These are phyloP conservation scores for Lates calcarifer DNA, from an alignment of 2,113 vertebrate genomes.

Conservation along the genomic window DNA sequence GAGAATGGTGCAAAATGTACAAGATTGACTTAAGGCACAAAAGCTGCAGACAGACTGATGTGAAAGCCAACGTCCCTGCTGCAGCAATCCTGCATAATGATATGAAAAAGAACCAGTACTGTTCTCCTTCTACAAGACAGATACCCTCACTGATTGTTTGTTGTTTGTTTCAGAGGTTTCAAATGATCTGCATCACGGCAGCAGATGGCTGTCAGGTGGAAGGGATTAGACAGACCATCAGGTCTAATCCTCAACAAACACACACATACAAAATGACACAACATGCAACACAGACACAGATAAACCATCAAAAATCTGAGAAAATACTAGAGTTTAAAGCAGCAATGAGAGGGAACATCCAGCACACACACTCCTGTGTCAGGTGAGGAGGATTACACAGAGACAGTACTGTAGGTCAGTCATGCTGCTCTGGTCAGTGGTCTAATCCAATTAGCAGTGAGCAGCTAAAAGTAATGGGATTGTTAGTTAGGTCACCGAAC, in stretches of 20 bases:
- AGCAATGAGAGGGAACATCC: neutral
- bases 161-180: slow-evolving; percentile 1
- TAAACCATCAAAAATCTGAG: neutral
- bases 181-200: slow-evolving; percentile 22
- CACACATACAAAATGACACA: neutral
- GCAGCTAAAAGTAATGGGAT: slow-evolving; percentile 68
- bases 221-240: slow-evolving; percentile 41
- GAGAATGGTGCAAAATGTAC: neutral
- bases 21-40: slow-evolving; percentile 1
- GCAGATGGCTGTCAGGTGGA: slow-evolving; percentile 63
- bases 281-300: neutral
- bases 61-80: neutral
- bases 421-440: slow-evolving; percentile 49
- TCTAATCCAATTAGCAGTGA: slow-evolving; percentile 69
- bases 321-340: neutral
- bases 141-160: neutral
- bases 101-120: neutral
- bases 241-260: slow-evolving; percentile 28
- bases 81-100: neutral
- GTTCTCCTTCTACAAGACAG: neutral
- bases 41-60: slow-evolving; percentile 14
- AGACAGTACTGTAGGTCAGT: slow-evolving; percentile 19
- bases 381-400: slow-evolving; percentile 58
- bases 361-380: neutral
- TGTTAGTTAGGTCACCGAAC: slow-evolving; percentile 38